Evolutionary conservation across 2,888 invertebrate genomes (phyloP).

Genomic region (Dasypogon diadema): DNA sequence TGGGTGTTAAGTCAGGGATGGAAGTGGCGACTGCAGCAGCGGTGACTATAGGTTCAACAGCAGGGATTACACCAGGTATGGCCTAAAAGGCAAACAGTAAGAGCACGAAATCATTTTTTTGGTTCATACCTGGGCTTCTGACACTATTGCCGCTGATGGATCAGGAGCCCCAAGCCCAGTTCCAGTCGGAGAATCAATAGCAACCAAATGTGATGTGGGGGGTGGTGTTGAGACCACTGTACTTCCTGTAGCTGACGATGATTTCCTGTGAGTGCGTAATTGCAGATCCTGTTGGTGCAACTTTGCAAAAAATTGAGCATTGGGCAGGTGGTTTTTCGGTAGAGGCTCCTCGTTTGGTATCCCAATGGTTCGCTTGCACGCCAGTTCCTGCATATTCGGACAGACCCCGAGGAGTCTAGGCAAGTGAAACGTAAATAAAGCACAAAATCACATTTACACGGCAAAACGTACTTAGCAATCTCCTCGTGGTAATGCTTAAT

Average conservation of each 20-base stretch:
- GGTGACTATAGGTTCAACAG: not conserved
- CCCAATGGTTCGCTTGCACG: conserved; percentile 82
- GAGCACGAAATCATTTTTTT: too few relatives aligned
- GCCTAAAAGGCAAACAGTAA: not conserved
- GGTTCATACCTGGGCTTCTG: not conserved
- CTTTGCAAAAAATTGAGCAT: conserved; percentile 68
- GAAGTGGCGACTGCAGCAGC: not conserved
- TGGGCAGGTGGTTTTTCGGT: conserved; percentile 68
- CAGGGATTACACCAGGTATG: not conserved
- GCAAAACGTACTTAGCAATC: conserved; percentile 72
- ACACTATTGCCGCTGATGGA: not conserved
- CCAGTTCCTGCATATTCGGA: conserved; percentile 88
- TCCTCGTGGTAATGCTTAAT: conserved; percentile 94
- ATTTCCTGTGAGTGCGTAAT: conserved; percentile 62
- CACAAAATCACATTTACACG: not conserved
- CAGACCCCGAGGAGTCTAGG: conserved; percentile 76
- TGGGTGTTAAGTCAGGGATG: conserved; percentile 14
- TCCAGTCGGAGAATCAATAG: not conserved
- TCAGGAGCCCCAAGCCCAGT: not conserved
- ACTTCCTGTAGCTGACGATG: conserved; percentile 15
- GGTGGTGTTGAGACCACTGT: not conserved
- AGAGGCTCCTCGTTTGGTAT: conserved; percentile 68
- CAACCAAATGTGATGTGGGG: conserved; percentile 4
- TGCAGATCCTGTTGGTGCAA: conserved; percentile 67
- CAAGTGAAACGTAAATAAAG: not conserved